Evolutionary conservation across 2,888 invertebrate species (phyloP).

Genomic region (Apamea crenata): DNA sequence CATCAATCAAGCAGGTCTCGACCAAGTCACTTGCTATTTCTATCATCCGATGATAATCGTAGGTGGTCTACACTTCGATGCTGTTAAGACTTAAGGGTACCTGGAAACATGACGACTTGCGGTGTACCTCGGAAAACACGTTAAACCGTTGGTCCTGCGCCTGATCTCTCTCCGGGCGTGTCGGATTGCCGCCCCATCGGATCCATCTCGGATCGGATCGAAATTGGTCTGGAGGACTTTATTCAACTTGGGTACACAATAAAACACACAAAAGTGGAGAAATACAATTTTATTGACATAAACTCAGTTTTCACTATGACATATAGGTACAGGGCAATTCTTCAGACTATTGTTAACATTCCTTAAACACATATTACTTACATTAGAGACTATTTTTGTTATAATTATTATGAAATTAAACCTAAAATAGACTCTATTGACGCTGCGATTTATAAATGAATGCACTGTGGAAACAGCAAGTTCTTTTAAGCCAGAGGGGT

Average conservation of each 20-base stretch:
- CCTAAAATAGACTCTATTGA: slow-evolving; percentile 3
- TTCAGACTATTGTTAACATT: slow-evolving; percentile 12
- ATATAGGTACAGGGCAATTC: slow-evolving; percentile 18
- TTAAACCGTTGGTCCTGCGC: too few relatives aligned
- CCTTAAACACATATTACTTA: background rate
- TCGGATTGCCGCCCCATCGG: too few relatives aligned
- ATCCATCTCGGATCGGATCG: too few relatives aligned
- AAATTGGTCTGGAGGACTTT: too few relatives aligned
- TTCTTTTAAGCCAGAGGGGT: background rate
- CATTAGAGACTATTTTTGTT: slow-evolving; percentile 3
- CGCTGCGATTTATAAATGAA: background rate
- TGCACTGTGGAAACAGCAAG: background rate
- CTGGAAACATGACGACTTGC: too few relatives aligned
- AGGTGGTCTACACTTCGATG: background rate
- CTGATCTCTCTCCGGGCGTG: too few relatives aligned
- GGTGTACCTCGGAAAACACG: too few relatives aligned
- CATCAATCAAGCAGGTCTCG: background rate
- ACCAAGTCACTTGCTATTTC: too few relatives aligned
- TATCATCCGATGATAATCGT: too few relatives aligned
- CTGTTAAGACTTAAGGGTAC: background rate
- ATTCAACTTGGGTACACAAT: background rate
- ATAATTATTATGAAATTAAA: slow-evolving; percentile 3
- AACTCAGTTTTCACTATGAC: slow-evolving; percentile 35
- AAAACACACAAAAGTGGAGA: slow-evolving; percentile 40
- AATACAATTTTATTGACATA: slow-evolving; percentile 64